Percentiles rank a stretch among this genome's conserved stretches.
phyloP scores from a whole-genome alignment of 2,797 vertebrate genomes.

The Pangasius mekongensis region DNA sequence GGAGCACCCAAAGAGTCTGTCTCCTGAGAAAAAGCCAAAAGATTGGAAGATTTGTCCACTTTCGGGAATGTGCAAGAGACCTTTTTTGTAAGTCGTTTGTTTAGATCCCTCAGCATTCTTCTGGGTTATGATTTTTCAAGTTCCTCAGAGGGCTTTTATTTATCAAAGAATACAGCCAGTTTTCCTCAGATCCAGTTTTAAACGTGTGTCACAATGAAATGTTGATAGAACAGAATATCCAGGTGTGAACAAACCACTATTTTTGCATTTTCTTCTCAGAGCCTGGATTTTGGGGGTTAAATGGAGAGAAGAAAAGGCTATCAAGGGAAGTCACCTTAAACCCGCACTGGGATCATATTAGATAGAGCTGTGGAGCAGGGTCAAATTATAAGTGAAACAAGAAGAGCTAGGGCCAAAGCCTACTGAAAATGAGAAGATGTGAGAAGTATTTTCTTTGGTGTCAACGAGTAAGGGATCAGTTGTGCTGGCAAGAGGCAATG shows the following conservation, averaged over 20 bases:
- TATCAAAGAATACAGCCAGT: conserved; percentile 10
- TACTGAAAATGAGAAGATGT: conserved; percentile 42
- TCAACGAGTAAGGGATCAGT: conserved; percentile 50
- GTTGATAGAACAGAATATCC: conserved; percentile 32
- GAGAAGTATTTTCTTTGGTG: conserved; percentile 50
- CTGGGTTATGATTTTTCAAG: conserved; percentile 25
- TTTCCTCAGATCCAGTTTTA: conserved; percentile 16
- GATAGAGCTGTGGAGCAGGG: conserved; percentile 31
- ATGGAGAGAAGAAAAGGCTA: neutral
- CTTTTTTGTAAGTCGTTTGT: conserved; percentile 29
- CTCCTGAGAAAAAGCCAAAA: conserved; percentile 39
- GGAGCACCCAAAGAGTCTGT: conserved; percentile 54
- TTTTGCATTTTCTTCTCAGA: neutral
- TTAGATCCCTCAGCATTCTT: conserved; percentile 37
- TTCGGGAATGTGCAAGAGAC: conserved; percentile 27
- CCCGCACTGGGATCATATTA: conserved; percentile 44
- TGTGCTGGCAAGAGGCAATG: conserved; percentile 49
- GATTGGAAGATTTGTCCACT: conserved; percentile 28
- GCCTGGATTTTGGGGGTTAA: conserved; percentile 20
- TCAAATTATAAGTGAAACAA: conserved; percentile 51
- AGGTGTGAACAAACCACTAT: conserved; percentile 29
- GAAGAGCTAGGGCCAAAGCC: conserved; percentile 40
- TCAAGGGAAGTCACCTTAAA: neutral
- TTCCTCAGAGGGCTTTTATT: conserved; percentile 19
- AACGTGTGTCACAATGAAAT: conserved; percentile 34